Evolutionary conservation across 2,888 invertebrate species (phyloP), one percentile per base, ranked within the genome.

Genomic region (Phorcus lineatus): DNA sequence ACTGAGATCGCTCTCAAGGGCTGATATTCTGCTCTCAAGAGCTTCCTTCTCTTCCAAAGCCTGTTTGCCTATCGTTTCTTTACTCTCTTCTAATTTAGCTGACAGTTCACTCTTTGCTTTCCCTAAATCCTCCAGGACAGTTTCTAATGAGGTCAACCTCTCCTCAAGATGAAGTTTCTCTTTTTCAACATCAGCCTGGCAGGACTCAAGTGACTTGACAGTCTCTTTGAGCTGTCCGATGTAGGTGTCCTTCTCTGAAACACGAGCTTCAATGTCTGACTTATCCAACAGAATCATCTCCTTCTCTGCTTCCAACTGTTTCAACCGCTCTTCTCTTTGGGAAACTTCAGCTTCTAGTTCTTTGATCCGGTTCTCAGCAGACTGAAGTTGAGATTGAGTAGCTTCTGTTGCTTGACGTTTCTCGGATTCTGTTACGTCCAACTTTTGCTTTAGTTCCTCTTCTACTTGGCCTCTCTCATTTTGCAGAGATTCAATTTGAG

Each of bases 131-230:
- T 82, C 79, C 70, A 88, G 74, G 13, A 85, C 83, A 6, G 80
- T 81, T 70, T 87, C 86, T 54, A 91, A 86, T 36, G 83, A 84
- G 13, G 79, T 81, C 7, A 89, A 82, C 62, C 86, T 86, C 28
- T 84, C 86, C 24, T 88, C 87, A n/a, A 87, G 57, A 36, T 82
- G 77, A 1, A 77, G 66, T 74, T 89, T 87, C 77, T 89, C 88
- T 47, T 81, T 84, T n/a, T 88, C 83, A 67, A 86, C 79, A 36
- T 54, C 78, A 55, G 66, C 80, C 77, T 75, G 85, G 47, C 82
- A 82, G 3, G 77, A 53, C 75, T 85, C 82, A 22, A 85, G 80
- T 1, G 74, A 53, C 19, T 74, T 62, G 22, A 83, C 55, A 7
- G 74, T 79, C 77, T 79, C 74, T 52, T 83, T 79, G 16, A 83